Percentiles rank a stretch among this genome's conserved stretches.
Conservation (phyloP, 2,113 vertebrate species). For the Pygoscelis antarcticus region DNA sequence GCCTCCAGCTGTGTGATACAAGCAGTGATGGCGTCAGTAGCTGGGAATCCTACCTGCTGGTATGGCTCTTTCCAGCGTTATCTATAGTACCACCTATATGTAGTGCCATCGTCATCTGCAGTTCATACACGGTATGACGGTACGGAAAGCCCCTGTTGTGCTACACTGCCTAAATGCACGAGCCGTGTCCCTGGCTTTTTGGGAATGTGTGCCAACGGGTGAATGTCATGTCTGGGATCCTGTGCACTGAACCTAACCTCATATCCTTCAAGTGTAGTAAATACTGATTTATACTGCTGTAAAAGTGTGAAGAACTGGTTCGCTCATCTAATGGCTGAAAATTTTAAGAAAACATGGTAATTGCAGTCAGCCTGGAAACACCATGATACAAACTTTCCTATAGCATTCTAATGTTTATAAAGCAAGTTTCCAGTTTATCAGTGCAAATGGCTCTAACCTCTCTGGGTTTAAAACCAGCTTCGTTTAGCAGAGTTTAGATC, state of each 20-base stretch:
- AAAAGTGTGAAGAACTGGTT: neutral
- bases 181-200: neutral
- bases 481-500: neutral
- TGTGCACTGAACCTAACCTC: neutral
- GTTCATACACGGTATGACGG: fast-evolving
- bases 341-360: neutral
- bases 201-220: neutral
- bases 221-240: neutral
- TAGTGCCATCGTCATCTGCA: neutral
- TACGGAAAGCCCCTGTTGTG: neutral
- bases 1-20: neutral
- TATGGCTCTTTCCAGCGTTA: neutral
- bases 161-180: neutral
- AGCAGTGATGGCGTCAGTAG: neutral
- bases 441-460: neutral
- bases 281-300: neutral
- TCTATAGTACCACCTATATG: neutral
- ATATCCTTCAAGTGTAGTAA: neutral
- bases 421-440: neutral
- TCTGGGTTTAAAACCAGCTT: neutral
- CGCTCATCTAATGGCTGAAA: neutral
- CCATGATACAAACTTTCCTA: neutral
- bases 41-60: neutral
- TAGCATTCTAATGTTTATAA: neutral
- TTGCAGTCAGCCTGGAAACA: neutral